phyloP scores from a whole-genome alignment of 2,113 vertebrate species.

The Hiodon alosoides region DNA sequence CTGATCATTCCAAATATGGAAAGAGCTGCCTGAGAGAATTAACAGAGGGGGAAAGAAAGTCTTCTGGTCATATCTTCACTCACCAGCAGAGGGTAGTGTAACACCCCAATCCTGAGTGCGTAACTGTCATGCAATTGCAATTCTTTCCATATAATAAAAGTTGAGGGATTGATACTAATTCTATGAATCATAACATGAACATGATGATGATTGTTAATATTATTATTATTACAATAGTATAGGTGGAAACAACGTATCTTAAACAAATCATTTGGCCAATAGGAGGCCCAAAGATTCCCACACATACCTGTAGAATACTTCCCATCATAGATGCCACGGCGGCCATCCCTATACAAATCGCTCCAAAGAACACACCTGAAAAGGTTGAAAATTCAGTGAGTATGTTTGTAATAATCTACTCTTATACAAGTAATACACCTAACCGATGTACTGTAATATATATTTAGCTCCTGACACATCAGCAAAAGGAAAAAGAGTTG shows the following conservation, averaged over 20 bases:
- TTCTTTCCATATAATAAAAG: not conserved
- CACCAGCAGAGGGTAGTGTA: constrained; percentile 31
- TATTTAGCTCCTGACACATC: no score
- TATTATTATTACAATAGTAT: no score
- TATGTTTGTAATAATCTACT: no score
- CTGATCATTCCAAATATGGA: constrained; percentile 93
- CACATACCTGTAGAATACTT: constrained; percentile 78
- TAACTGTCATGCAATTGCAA: not conserved
- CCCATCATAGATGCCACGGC: constrained; percentile 82
- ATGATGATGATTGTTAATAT: no score
- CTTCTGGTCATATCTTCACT: constrained; percentile 27
- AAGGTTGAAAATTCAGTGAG: not conserved
- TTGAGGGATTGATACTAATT: no score
- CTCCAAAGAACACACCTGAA: constrained; percentile 82
- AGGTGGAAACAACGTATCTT: no score
- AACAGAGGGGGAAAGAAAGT: constrained; percentile 15
- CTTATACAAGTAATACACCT: no score
- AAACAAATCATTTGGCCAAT: no score
- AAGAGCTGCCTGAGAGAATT: constrained; percentile 74
- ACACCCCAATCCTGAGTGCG: not conserved
- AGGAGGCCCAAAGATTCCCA: not conserved
- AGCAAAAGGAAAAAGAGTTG: no score
- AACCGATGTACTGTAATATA: no score
- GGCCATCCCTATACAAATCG: constrained; percentile 88
- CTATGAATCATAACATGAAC: no score